Conservation (phyloP, 2,888 invertebrate species). For the Hirtodrosophila histrioides region DNA sequence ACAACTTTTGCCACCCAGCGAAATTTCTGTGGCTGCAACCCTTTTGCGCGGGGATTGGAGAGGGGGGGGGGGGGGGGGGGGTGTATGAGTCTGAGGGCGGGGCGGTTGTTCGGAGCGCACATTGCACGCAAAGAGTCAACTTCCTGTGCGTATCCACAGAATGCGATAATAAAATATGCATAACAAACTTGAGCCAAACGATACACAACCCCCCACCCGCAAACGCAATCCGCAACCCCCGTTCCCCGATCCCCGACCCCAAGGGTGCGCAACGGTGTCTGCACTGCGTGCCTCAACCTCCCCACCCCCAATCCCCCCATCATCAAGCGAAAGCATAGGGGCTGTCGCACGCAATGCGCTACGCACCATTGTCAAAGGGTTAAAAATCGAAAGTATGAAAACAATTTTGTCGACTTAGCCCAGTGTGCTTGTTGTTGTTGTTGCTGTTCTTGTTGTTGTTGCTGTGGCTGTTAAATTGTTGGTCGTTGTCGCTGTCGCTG, state of each 20-base stretch:
- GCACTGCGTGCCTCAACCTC: background rate
- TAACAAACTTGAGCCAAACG: conserved; percentile 67
- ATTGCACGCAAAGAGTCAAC: conserved; percentile 75
- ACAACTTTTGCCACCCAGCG: conserved; percentile 24
- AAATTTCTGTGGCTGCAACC: conserved; percentile 42
- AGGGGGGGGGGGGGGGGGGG: background rate
- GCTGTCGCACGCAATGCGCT: conserved; percentile 54
- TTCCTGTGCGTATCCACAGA: conserved; percentile 78
- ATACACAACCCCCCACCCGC: conserved; percentile 2
- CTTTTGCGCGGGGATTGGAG: conserved; percentile 10
- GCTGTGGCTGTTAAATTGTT: conserved; percentile 56
- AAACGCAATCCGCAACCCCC: background rate
- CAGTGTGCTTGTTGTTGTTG: conserved; percentile 15
- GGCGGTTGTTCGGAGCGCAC: conserved; percentile 16
- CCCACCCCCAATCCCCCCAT: background rate
- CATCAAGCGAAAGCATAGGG: conserved; percentile 18
- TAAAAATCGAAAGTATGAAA: conserved; percentile 68
- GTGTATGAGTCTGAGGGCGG: background rate
- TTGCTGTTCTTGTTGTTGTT: background rate
- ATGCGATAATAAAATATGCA: conserved; percentile 76
- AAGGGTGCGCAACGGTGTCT: no score
- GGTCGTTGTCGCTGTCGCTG: conserved; percentile 66
- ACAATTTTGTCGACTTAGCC: conserved; percentile 60
- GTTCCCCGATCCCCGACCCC: no score
- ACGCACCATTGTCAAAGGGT: conserved; percentile 57